Percentiles rank a stretch among this genome's conserved stretches.
Conservation (phyloP, 2,797 vertebrate genomes). For the Balearica regulorum region DNA sequence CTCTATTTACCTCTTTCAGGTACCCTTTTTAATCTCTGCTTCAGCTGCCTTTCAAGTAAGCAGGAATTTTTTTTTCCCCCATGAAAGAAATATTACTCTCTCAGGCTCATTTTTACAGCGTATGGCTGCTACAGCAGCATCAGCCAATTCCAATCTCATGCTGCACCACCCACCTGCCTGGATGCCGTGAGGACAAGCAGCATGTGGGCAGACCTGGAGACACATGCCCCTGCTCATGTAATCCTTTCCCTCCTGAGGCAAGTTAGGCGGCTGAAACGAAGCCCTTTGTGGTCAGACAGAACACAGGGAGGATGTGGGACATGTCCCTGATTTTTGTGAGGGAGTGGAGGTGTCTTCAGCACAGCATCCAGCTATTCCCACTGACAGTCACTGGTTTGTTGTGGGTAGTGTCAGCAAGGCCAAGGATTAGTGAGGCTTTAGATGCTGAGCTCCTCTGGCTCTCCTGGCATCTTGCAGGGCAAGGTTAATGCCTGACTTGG, state of each 20-base stretch:
- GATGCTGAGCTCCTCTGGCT: not conserved
- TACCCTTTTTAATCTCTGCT: not conserved
- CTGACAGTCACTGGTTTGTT: not conserved
- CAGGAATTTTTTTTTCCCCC: not conserved
- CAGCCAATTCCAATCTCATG: not conserved
- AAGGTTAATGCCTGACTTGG: constrained; percentile 14
- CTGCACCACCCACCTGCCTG: not conserved
- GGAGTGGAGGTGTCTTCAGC: not conserved
- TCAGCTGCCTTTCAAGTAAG: constrained; percentile 7
- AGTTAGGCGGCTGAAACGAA: not conserved
- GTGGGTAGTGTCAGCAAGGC: not conserved
- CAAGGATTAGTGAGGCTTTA: not conserved
- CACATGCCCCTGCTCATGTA: not conserved
- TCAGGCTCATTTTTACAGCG: not conserved
- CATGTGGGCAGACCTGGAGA: not conserved
- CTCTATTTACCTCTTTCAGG: not conserved
- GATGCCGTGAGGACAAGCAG: not conserved
- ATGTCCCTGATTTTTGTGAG: not conserved
- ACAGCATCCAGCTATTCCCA: not conserved
- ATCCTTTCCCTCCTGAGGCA: not conserved
- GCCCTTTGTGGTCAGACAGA: not conserved
- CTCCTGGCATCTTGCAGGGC: not conserved
- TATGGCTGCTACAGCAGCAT: not conserved
- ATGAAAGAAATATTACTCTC: not conserved
- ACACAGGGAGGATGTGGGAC: not conserved